Evolutionary conservation across 1,140 invertebrate genomes (phyloP).

Genomic region (Aradophagus sp.): DNA sequence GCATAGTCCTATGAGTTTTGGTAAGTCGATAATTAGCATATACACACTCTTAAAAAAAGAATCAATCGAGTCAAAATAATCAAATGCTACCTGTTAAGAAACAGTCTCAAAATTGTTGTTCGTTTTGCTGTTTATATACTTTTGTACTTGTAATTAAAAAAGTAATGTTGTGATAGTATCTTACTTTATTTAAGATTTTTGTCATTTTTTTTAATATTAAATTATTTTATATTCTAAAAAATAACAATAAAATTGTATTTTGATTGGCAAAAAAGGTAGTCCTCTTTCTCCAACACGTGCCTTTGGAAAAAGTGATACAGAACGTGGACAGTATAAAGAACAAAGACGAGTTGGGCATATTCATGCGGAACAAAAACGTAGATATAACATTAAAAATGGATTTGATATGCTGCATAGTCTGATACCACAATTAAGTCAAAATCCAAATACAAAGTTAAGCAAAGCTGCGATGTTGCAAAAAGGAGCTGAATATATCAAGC

Average conservation of each 20-base stretch:
- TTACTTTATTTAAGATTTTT: too few relatives aligned
- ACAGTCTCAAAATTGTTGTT: too few relatives aligned
- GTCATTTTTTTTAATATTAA: too few relatives aligned
- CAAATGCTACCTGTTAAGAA: too few relatives aligned
- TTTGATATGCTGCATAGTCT: constrained; percentile 95
- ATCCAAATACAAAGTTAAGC: constrained; percentile 92
- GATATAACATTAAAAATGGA: constrained; percentile 98
- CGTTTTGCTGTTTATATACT: too few relatives aligned
- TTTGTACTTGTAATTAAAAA: too few relatives aligned
- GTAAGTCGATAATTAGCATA: too few relatives aligned
- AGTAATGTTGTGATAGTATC: too few relatives aligned
- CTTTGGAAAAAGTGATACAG: constrained; percentile 67
- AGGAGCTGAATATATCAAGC: constrained; percentile 95
- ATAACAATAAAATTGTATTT: too few relatives aligned
- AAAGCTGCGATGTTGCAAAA: constrained; percentile 98
- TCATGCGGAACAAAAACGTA: constrained; percentile 97
- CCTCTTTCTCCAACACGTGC: constrained; percentile 66
- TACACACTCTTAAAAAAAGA: too few relatives aligned
- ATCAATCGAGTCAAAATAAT: too few relatives aligned
- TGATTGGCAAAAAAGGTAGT: constrained; percentile 64
- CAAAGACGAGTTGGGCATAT: constrained; percentile 90
- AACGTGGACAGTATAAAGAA: constrained; percentile 76
- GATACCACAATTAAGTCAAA: constrained; percentile 93
- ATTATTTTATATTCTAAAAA: too few relatives aligned
- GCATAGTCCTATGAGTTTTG: constrained; percentile 70